phyloP scores from a whole-genome alignment of 2,797 vertebrate genomes.

The Denticeps clupeoides region DNA sequence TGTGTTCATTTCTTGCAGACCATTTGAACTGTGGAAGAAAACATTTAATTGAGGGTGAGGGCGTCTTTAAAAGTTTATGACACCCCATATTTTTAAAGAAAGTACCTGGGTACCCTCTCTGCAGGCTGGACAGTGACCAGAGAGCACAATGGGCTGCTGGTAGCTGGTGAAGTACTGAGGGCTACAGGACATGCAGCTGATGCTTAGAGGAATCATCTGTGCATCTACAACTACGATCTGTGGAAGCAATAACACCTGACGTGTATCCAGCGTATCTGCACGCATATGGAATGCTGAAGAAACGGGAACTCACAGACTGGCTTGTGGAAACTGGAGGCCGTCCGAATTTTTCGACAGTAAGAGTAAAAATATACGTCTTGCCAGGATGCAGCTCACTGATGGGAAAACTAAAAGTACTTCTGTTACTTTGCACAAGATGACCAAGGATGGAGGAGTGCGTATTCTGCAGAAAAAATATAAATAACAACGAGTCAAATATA shows the following conservation, averaged over 20 bases:
- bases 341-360: slow-evolving; percentile 53
- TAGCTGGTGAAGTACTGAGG: slow-evolving; percentile 28
- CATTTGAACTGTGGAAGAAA: slow-evolving; percentile 45
- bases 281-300: not conserved
- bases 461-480: no score
- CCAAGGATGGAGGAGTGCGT: not conserved
- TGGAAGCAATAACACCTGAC: not conserved
- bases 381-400: slow-evolving; percentile 32
- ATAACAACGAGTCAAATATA: no score
- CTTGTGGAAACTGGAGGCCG: slow-evolving; percentile 39
- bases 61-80: no score
- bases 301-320: slow-evolving; percentile 49
- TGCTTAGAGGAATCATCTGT: slow-evolving; percentile 43
- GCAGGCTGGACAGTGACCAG: slow-evolving; percentile 52
- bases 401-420: slow-evolving; percentile 37
- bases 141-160: slow-evolving; percentile 36
- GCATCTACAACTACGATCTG: slow-evolving; percentile 50
- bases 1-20: slow-evolving; percentile 39
- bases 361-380: slow-evolving; percentile 44
- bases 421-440: slow-evolving; percentile 18
- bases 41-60: no score
- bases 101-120: slow-evolving; percentile 42
- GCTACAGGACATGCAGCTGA: slow-evolving; percentile 57
- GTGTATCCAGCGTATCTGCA: not conserved
- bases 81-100: not conserved